Evolutionary conservation across 2,113 vertebrate species (phyloP), one percentile per base, ranked within the genome.

Genomic region (Chaenogobius annularis): DNA sequence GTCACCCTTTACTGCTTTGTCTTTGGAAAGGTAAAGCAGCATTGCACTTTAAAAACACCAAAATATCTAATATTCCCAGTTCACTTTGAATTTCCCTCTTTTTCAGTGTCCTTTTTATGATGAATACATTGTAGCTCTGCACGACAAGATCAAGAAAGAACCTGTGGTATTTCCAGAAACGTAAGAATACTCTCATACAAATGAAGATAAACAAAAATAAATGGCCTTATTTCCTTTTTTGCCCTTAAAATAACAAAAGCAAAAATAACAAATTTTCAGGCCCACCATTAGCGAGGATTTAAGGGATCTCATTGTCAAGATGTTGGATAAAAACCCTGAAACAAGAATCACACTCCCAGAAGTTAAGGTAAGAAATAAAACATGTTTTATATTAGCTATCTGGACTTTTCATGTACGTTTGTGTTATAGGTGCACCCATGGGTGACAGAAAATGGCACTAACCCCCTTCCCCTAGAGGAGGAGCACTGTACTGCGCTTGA

Each of bases 1-100:
- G 89, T 99, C 67, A 99, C 97, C 0, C 91, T 99, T 19, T 97
- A 94, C 92, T 98, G 97, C 89, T 98, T 99, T 76, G 93, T 98
- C 70, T 95, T 94, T 0, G 97, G 96, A 62, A 96, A 93, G 96
- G 97, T 98, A 86, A 94, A 92, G 58, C 56, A 22, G 20, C 43
- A 23, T 46, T 9, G 14, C 55, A 63, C 13, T 12, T 35, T 56
- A 63, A 50, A 10, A 7, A n/a, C 23, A 11, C 6, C 62, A 20
- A 59, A n/a, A 17, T 31, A 35, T 7, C 13, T 35, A n/a, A 44
- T 10, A 0, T 43, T 6, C 14, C 37, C 22, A 26, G 65, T 1
- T 40, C n/a, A 55, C n/a, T 68, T 19, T 61, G 11, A 50, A 20
- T 72, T 26, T 72, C 47, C 55, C 23, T 22, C n/a, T 70, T 67